phyloP scores from a whole-genome alignment of 2,888 invertebrate genomes.

The Bhutanitis thaidina region DNA sequence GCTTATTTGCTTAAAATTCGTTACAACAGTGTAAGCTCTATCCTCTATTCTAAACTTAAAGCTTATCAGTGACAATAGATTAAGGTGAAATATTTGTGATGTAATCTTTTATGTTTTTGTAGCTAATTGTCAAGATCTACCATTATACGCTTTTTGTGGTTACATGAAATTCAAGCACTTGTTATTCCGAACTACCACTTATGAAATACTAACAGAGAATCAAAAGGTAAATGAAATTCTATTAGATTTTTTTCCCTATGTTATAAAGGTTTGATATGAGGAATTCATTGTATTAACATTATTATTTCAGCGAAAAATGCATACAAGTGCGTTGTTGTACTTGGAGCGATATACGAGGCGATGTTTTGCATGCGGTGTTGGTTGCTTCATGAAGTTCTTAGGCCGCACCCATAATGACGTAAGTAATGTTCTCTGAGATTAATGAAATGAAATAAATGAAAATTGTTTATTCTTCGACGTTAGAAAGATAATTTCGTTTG shows the following conservation, averaged over 20 bases:
- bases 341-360: slow-evolving; percentile 79
- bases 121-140: slow-evolving; percentile 76
- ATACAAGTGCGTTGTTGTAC: slow-evolving; percentile 78
- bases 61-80: too few relatives aligned
- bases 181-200: slow-evolving; percentile 80
- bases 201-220: slow-evolving; percentile 81
- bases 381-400: slow-evolving; percentile 70
- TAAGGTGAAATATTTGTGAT: not conserved
- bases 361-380: slow-evolving; percentile 78
- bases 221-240: slow-evolving; percentile 68
- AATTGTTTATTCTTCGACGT: too few relatives aligned
- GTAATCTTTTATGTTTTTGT: not conserved
- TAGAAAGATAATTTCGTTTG: too few relatives aligned
- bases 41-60: too few relatives aligned
- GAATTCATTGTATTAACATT: too few relatives aligned
- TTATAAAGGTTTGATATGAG: too few relatives aligned
- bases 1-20: too few relatives aligned
- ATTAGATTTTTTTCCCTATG: too few relatives aligned
- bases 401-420: slow-evolving; percentile 54
- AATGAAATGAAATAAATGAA: too few relatives aligned
- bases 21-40: too few relatives aligned
- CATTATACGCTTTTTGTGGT: slow-evolving; percentile 82
- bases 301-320: slow-evolving; percentile 71
- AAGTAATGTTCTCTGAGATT: slow-evolving; percentile 24
- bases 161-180: slow-evolving; percentile 80